A percentile compares a stretch with the other conserved stretches of the same genome.
Conservation (phyloP, 2,113 vertebrate species). For the Ceuthmochares aereus region DNA sequence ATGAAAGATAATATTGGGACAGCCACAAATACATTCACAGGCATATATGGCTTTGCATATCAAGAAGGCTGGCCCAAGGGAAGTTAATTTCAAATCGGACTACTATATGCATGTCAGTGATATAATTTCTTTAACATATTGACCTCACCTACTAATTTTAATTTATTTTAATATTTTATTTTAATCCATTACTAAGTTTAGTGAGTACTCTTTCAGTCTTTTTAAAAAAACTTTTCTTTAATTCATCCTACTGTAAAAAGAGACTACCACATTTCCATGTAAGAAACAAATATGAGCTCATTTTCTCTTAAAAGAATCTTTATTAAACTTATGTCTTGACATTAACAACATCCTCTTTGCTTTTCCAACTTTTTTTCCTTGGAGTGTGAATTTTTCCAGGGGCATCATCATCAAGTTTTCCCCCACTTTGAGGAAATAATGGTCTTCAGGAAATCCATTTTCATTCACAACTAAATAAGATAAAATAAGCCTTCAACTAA, state of each 20-base stretch:
- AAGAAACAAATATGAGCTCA: background rate
- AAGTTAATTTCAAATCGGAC: background rate
- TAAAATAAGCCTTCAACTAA: background rate
- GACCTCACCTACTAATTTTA: background rate
- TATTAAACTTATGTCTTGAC: background rate
- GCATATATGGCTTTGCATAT: background rate
- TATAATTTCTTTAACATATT: background rate
- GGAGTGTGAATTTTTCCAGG: background rate
- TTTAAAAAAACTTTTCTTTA: background rate
- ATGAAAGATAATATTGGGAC: background rate
- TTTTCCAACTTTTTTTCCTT: background rate
- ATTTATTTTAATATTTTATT: background rate
- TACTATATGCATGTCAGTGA: background rate
- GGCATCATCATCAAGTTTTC: background rate
- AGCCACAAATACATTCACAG: background rate
- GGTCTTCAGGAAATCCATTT: background rate
- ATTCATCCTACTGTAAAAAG: background rate
- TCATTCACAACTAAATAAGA: background rate
- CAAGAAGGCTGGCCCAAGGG: background rate
- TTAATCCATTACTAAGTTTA: background rate
- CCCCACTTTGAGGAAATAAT: background rate
- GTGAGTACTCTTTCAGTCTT: background rate
- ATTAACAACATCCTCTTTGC: background rate
- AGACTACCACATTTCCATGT: background rate
- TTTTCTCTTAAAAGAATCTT: background rate